Evolutionary conservation across 2,888 invertebrate genomes (phyloP).

Genomic region (Andrena flavipes): DNA sequence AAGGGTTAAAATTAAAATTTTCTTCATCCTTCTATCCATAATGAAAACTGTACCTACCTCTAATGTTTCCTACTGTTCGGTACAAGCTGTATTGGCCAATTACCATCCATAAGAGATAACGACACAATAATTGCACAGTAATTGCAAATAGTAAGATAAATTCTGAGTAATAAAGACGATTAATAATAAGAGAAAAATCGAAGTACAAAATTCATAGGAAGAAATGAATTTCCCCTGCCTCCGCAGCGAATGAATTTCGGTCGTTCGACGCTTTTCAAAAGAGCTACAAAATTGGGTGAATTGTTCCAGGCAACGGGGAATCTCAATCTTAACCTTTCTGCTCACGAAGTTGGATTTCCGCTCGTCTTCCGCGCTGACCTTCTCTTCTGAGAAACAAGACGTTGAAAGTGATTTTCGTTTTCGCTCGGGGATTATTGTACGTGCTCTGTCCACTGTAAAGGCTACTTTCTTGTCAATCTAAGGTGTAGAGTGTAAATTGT

Average conservation of each 20-base stretch:
- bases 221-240: slow-evolving; percentile 16
- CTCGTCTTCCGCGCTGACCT: slow-evolving; percentile 4
- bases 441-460: background rate
- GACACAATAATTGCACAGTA: slow-evolving; percentile 25
- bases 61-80: too few relatives aligned
- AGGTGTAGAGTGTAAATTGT: background rate
- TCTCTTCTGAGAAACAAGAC: slow-evolving; percentile 3
- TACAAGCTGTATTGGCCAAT: too few relatives aligned
- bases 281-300: slow-evolving; percentile 18
- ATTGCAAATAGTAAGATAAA: slow-evolving; percentile 25
- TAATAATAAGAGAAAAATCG: background rate
- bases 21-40: too few relatives aligned
- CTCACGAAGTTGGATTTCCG: slow-evolving; percentile 43
- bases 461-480: background rate
- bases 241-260: slow-evolving; percentile 20
- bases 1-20: too few relatives aligned
- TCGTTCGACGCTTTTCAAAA: slow-evolving; percentile 15
- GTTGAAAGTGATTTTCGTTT: slow-evolving; percentile 30
- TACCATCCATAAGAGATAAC: background rate
- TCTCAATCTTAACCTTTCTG: slow-evolving; percentile 38
- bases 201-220: slow-evolving; percentile 31
- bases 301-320: slow-evolving; percentile 7
- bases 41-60: too few relatives aligned
- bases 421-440: slow-evolving; percentile 14
- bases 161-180: background rate